Percentiles rank a stretch among this genome's conserved stretches.
Evolutionary conservation across 2,888 invertebrate genomes (phyloP).

Genomic region (Drosophila borborema): DNA sequence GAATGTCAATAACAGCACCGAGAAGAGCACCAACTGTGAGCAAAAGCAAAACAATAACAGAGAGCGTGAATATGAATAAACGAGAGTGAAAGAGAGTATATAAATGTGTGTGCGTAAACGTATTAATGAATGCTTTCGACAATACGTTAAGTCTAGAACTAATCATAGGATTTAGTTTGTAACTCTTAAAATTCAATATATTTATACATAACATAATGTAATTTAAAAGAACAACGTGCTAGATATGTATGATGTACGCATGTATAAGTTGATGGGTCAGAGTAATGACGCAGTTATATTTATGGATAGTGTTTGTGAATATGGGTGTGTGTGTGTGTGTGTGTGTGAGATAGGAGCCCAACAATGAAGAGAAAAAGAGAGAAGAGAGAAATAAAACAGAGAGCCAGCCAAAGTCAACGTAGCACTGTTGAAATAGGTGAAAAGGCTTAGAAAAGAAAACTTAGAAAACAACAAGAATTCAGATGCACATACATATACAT

Average conservation of each 20-base stretch:
- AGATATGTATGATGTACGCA: background rate
- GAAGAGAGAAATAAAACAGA: conserved; percentile 22
- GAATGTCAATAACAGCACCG: conserved; percentile 32
- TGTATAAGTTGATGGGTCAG: conserved; percentile 18
- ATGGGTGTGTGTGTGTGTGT: background rate
- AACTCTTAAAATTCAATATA: background rate
- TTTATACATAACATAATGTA: background rate
- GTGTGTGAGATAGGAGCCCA: conserved; percentile 11
- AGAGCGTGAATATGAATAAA: conserved; percentile 54
- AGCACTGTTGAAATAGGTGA: conserved; percentile 34
- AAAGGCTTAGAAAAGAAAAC: conserved; percentile 51
- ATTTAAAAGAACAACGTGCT: background rate
- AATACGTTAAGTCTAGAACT: conserved; percentile 22
- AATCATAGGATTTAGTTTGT: conserved; percentile 1
- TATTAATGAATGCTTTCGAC: background rate
- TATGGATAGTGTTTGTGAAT: background rate
- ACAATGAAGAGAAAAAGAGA: conserved; percentile 12
- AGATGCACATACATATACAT: background rate
- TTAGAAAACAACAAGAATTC: conserved; percentile 39
- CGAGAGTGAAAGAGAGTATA: conserved; percentile 41
- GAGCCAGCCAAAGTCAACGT: conserved; percentile 22
- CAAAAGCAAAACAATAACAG: conserved; percentile 78
- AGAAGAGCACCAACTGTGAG: conserved; percentile 46
- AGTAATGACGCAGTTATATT: conserved; percentile 54
- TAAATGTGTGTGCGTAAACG: conserved; percentile 7